Conservation (phyloP, 1,140 invertebrate species). For the Octopus bimaculoides region DNA sequence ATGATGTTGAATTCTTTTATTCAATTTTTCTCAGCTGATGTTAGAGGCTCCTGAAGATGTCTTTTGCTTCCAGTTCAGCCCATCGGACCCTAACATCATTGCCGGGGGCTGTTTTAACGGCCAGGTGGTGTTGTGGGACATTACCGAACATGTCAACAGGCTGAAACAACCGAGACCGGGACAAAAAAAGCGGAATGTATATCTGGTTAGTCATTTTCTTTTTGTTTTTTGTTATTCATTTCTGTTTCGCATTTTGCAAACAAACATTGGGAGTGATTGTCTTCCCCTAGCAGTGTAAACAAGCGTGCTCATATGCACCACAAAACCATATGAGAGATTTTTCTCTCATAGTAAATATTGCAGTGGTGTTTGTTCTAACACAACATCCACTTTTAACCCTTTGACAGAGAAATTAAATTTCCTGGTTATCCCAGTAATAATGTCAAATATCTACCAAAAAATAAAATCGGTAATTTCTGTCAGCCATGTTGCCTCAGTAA, state of each 20-base stretch:
- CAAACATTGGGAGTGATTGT: neutral
- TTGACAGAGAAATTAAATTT: too few relatives aligned
- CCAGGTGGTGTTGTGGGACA: conserved; percentile 61
- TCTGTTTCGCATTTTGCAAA: neutral
- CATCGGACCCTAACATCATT: conserved; percentile 56
- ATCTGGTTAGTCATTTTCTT: conserved; percentile 37
- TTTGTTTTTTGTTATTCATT: neutral
- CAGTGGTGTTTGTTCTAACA: too few relatives aligned
- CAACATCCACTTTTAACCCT: too few relatives aligned
- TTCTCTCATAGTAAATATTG: too few relatives aligned
- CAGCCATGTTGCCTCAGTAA: too few relatives aligned
- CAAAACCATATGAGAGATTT: too few relatives aligned
- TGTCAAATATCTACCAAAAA: too few relatives aligned
- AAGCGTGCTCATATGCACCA: neutral
- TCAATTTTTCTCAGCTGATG: conserved; percentile 48
- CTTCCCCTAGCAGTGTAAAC: neutral
- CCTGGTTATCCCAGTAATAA: too few relatives aligned
- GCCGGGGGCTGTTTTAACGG: conserved; percentile 61
- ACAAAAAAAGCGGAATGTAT: conserved; percentile 46
- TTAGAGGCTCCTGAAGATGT: conserved; percentile 60
- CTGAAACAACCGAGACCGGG: conserved; percentile 49
- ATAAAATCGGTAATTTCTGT: too few relatives aligned
- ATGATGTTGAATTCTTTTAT: neutral
- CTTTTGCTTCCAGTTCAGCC: conserved; percentile 56
- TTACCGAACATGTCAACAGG: conserved; percentile 52